A percentile compares a stretch with the other conserved stretches of the same genome.
These are phyloP conservation scores for Platalea minor DNA, from an alignment of 2,797 vertebrate genomes.

Conservation along the genomic window DNA sequence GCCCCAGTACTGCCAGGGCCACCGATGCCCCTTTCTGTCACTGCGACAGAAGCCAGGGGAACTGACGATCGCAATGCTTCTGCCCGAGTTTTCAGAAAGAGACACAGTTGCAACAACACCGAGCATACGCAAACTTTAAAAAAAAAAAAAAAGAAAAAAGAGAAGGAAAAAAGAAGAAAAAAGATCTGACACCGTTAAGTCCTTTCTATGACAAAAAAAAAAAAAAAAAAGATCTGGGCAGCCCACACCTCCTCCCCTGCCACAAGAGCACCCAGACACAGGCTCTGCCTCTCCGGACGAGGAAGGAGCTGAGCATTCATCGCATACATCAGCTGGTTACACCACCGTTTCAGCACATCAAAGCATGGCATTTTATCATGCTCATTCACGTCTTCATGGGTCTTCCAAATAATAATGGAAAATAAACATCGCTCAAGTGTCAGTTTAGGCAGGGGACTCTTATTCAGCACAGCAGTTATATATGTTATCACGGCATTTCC, in stretches of 20 bases:
- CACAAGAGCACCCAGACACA: background rate
- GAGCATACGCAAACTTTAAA: background rate
- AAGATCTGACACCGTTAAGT: background rate
- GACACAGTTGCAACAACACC: background rate
- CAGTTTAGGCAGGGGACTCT: background rate
- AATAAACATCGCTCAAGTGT: background rate
- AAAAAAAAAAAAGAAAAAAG: too few relatives aligned
- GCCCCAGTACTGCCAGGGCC: background rate
- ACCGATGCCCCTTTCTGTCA: background rate
- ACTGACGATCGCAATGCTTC: background rate
- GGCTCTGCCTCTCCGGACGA: background rate
- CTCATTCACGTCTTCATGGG: background rate
- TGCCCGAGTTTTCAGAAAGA: background rate
- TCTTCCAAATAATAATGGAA: background rate
- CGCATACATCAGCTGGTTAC: background rate
- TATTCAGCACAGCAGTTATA: background rate
- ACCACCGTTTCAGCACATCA: background rate
- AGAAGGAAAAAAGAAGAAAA: too few relatives aligned
- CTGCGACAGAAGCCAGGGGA: background rate
- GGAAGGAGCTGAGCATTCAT: background rate
- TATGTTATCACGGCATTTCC: background rate
- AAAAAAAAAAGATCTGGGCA: background rate
- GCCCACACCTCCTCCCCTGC: background rate
- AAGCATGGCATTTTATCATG: background rate
- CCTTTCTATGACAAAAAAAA: background rate